phyloP scores from a whole-genome alignment of 1,140 invertebrate genomes.

The Leptopilina boulardi region DNA sequence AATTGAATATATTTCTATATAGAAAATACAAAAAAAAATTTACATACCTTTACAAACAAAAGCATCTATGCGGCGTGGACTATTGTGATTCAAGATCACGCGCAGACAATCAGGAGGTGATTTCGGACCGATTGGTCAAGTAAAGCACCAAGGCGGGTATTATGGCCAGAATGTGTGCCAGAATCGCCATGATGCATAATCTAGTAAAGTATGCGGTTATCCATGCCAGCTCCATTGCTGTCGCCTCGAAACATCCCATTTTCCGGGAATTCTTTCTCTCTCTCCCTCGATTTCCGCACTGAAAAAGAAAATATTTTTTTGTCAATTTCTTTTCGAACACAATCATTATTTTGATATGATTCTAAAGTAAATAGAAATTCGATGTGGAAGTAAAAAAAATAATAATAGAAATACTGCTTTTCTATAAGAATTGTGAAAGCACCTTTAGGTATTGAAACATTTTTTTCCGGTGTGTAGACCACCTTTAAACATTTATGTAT shows the following conservation, averaged over 20 bases:
- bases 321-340: no score
- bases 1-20: background rate
- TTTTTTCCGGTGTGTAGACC: no score
- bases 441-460: no score
- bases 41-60: background rate
- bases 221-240: conserved; percentile 56
- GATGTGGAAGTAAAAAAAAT: no score
- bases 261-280: conserved; percentile 18
- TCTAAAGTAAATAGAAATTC: no score
- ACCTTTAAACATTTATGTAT: no score
- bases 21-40: background rate
- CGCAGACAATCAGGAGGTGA: conserved; percentile 3
- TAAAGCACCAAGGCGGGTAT: conserved; percentile 50
- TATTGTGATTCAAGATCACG: conserved; percentile 28
- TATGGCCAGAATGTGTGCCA: conserved; percentile 52
- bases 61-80: background rate
- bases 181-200: conserved; percentile 57
- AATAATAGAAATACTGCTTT: no score
- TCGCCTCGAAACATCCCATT: conserved; percentile 52
- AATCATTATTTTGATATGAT: no score
- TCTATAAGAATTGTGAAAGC: no score
- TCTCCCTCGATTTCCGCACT: background rate
- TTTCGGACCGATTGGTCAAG: conserved; percentile 45
- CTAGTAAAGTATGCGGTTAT: conserved; percentile 52
- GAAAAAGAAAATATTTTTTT: background rate